phyloP scores from a whole-genome alignment of 2,113 vertebrate genomes.

The Xiphophorus couchianus region DNA sequence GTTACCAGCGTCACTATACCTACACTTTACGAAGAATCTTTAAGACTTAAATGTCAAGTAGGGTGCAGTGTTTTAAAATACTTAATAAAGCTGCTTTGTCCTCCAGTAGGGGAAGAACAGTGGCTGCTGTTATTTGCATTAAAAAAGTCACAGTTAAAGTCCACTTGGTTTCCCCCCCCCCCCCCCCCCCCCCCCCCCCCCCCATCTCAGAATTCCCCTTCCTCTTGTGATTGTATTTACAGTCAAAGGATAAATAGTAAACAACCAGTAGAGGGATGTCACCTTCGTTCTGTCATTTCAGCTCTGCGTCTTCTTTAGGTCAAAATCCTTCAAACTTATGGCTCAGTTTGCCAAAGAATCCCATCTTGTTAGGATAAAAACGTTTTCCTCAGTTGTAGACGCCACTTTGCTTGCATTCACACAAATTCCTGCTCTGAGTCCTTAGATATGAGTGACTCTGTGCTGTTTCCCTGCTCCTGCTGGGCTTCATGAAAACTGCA shows the following conservation, averaged over 20 bases:
- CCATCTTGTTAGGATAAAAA: neutral
- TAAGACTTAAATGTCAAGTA: neutral
- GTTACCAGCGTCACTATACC: too few species aligned
- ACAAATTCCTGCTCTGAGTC: conserved; percentile 57
- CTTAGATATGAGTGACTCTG: conserved; percentile 63
- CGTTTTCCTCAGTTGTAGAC: neutral
- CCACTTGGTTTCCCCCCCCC: neutral
- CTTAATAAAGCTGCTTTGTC: neutral
- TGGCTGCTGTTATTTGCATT: neutral
- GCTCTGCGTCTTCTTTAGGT: neutral
- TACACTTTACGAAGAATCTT: neutral
- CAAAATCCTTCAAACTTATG: neutral
- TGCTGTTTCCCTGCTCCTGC: conserved; percentile 86
- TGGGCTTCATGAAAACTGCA: conserved; percentile 88
- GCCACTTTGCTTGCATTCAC: conserved; percentile 38
- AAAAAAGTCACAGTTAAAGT: neutral
- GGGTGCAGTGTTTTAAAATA: neutral
- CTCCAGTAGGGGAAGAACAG: neutral
- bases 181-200: conserved; percentile 2
- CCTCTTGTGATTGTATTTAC: neutral
- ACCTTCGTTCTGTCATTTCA: neutral
- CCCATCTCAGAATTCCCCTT: conserved; percentile 47
- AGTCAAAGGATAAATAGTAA: neutral
- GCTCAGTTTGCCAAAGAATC: conserved; percentile 5
- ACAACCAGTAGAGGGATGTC: neutral